Evolutionary conservation across 2,797 vertebrate species (phyloP), one percentile per base, ranked within the genome.

Genomic region (Poeciliopsis turneri): DNA sequence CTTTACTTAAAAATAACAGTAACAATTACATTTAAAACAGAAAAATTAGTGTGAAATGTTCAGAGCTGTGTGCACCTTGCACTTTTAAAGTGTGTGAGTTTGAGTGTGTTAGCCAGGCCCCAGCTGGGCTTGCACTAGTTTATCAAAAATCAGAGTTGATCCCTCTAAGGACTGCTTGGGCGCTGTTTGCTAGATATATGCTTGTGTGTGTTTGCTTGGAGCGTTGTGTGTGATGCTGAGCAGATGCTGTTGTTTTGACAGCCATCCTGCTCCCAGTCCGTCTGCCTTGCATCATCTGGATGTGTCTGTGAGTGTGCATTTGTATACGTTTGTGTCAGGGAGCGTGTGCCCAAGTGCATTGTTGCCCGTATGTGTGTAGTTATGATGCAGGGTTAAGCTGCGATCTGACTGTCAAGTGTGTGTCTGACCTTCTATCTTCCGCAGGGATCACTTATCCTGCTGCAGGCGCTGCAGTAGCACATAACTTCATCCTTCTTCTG

Each of bases 231-330:
- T 86, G 90, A 91, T 90, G 87, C 86, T 82, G 82, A 92, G 86
- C 93, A 93, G 88, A 92, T 90, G 90, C 87, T 93, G 87, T 92
- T 93, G 90, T 93, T 94, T 92, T 94, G 92, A 94, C 94, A 94
- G 87, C 80, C 82, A 80, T 89, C 89, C 82, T 86, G 86, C 86
- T 78, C 83, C 82, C 87, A 80, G 91, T 88, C 89, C 84, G 86
- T 80, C 82, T 68, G 86, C 78, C 78, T 89, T 81, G 86, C 86
- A 85, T 92, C 87, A 90, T 77, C 81, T 78, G 76, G 82, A 82
- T 76, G 73, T 75, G 36, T 69, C 59, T 73, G 28, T 30, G 55
- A 80, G 68, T 73, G 68, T 85, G 45, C 61, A 28, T 82, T 79
- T 18, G n/a, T 81, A 70, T 77, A 72, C 45, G n/a, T 82, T 82